Conservation (phyloP, 2,888 invertebrate genomes). For the Lacanobia oleracea region DNA sequence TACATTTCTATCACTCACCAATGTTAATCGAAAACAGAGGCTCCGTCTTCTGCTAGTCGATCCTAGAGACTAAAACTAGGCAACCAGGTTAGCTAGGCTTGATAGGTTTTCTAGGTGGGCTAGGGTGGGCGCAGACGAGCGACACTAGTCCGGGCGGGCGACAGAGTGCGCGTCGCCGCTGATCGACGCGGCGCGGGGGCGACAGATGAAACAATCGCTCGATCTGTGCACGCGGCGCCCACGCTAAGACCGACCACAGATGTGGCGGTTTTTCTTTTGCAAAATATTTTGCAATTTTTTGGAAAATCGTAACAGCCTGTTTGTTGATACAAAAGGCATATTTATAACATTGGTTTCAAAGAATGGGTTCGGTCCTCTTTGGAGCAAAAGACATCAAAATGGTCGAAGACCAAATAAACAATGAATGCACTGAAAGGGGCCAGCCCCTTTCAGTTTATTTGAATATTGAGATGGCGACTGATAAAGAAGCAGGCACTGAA, state of each 20-base stretch:
- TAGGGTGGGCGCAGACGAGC: constrained; percentile 54
- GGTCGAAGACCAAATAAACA: background rate
- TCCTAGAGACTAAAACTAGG: constrained; percentile 17
- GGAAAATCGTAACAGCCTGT: background rate
- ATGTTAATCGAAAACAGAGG: constrained; percentile 49
- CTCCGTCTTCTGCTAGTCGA: constrained; percentile 22
- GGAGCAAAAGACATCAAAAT: too few relatives aligned
- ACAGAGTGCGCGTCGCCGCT: constrained; percentile 48
- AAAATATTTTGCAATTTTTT: constrained; percentile 29
- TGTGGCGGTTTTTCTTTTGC: constrained; percentile 43
- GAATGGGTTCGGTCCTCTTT: too few relatives aligned
- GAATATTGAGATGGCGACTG: background rate
- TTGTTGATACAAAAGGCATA: background rate
- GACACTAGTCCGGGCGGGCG: constrained; percentile 46
- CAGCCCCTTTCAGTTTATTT: too few relatives aligned
- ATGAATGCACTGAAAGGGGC: background rate
- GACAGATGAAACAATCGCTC: constrained; percentile 69
- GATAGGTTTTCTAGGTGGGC: background rate
- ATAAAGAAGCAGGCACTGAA: background rate
- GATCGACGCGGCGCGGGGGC: constrained; percentile 66
- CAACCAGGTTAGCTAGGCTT: background rate
- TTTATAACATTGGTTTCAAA: background rate
- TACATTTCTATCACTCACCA: constrained; percentile 50
- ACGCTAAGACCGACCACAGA: constrained; percentile 60
- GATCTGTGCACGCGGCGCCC: constrained; percentile 65